phyloP scores from a whole-genome alignment of 1,140 invertebrate species.

The Copidosoma floridanum region DNA sequence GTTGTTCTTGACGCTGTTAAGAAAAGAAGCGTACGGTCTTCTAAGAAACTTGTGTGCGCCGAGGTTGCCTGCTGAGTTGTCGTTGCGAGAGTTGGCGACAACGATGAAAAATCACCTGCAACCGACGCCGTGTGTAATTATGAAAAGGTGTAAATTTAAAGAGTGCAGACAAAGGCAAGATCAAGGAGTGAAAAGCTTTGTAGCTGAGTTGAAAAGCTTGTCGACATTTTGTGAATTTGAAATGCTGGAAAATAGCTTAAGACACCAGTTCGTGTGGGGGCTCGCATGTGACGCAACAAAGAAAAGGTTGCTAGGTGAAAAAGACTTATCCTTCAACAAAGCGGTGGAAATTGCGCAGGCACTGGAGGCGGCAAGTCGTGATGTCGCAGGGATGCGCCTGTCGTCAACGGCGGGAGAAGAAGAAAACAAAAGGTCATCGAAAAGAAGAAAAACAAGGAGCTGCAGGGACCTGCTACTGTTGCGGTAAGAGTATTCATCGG shows the following conservation, averaged over 20 bases:
- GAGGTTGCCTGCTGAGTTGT: constrained; percentile 28
- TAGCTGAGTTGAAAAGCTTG: background rate
- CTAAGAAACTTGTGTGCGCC: constrained; percentile 36
- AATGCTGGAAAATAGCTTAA: background rate
- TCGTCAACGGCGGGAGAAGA: background rate
- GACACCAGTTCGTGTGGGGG: background rate
- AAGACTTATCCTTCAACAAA: background rate
- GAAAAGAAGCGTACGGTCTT: background rate
- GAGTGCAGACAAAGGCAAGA: too few species aligned
- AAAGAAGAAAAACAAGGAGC: too few species aligned
- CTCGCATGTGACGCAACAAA: background rate
- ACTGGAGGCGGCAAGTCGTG: background rate
- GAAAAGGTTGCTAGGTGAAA: background rate
- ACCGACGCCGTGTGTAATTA: constrained; percentile 36
- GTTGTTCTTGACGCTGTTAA: constrained; percentile 39
- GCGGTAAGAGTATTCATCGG: background rate
- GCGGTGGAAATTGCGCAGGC: background rate
- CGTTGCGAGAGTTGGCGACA: constrained; percentile 31
- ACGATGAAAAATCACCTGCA: constrained; percentile 38
- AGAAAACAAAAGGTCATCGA: too few species aligned
- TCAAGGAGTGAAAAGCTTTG: constrained; percentile 1
- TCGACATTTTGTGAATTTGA: background rate
- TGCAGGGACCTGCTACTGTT: background rate
- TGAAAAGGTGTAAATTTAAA: too few species aligned
- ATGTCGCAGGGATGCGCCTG: background rate